These are phyloP conservation scores for Vespertilio murinus DNA, from an alignment of 2,797 vertebrate genomes.

Conservation along the genomic window DNA sequence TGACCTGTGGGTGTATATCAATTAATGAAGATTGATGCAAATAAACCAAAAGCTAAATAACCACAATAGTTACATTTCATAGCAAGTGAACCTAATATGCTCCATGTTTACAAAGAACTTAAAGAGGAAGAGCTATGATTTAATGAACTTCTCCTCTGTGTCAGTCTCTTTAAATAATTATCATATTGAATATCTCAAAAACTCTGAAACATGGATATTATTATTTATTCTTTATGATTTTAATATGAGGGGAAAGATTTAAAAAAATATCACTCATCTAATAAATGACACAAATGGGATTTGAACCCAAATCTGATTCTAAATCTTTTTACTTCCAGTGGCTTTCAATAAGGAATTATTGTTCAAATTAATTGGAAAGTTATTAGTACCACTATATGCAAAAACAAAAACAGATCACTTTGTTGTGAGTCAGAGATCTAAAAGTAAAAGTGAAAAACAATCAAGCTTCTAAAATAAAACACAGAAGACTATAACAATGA, in stretches of 20 bases:
- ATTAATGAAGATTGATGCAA: background rate
- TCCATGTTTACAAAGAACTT: background rate
- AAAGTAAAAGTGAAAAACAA: constrained; percentile 6
- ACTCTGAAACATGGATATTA: background rate
- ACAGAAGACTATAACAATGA: background rate
- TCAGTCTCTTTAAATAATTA: constrained; percentile 23
- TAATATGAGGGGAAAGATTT: constrained; percentile 14
- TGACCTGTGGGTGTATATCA: background rate
- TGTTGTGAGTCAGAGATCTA: background rate
- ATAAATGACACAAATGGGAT: constrained; percentile 1
- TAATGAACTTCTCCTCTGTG: background rate
- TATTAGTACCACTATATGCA: background rate
- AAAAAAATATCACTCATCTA: background rate
- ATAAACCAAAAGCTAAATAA: constrained; percentile 34
- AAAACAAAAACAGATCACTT: background rate
- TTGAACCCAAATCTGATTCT: constrained; percentile 15
- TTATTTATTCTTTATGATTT: constrained; percentile 46
- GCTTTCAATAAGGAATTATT: background rate
- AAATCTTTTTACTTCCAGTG: background rate
- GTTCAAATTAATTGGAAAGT: constrained; percentile 21
- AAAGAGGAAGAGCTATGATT: background rate
- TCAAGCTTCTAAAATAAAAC: constrained; percentile 18
- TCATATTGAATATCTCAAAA: background rate
- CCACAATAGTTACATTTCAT: constrained; percentile 14
- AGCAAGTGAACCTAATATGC: background rate